Base-by-base conservation (phyloP, 2,797 vertebrate species). In the Pangasius larnaudii region DNA sequence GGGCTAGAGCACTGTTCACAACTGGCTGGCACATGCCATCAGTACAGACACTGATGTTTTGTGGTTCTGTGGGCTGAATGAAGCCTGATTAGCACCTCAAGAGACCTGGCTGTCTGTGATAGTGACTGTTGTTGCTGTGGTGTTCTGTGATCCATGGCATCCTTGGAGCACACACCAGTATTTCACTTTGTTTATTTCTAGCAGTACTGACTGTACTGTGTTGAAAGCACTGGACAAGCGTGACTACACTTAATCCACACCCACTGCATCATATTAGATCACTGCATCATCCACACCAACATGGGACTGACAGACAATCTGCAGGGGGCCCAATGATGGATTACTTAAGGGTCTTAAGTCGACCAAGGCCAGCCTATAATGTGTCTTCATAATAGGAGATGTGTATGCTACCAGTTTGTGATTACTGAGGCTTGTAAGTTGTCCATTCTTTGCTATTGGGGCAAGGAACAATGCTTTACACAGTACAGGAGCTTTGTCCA, bases 211-310 rank as follows among this genome's bases (percentile, higher is more conserved):
- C 11, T 59, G 33, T 63, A 18, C 13, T n/a, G 14, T 42, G 11
- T 39, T 39, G 30, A 56, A 79, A 56, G 75, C 75, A 78, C 8
- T 51, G 27, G 16, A n/a, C 33, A 56, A 33, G 8, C 22, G 30
- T 19, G 56, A 42, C 58, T 27, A 42, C 24, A 63, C 24, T 81
- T 61, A 46, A 81, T 63, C 58, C 59, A n/a, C 58, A 63, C 24
- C 39, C 5, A 46, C 24, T 82, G 36, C 6, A 30, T 61, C 36
- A 39, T 24, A 61, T n/a, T 39, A 59, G 39, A 30, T 83, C 59
- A 65, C 14, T 83, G 59, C 58, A 82, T 33, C 61, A 83, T 83
- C 18, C 81, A 30, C 42, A 22, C 42, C n/a, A 67, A 67, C 42
- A 67, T 30, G n/a, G 24, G n/a, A 5, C 42, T 49, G 42, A 67